These are phyloP conservation scores for Drosophila sp. DNA, from an alignment of 1,140 invertebrate genomes.

Conservation along the genomic window DNA sequence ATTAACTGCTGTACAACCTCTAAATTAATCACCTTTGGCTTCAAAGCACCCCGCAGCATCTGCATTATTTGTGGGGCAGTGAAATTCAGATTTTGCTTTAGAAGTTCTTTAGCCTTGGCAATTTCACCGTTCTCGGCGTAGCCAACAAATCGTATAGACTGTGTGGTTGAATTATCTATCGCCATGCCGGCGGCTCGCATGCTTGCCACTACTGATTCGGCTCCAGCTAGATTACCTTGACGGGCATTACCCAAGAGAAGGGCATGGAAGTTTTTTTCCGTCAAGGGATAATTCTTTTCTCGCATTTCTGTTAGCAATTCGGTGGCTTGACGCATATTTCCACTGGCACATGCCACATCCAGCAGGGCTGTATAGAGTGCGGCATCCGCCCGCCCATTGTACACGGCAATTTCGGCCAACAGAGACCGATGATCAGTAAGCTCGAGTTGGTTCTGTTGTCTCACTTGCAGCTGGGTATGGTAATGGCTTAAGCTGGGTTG, in stretches of 20 bases:
- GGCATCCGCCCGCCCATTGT: slow-evolving; percentile 38
- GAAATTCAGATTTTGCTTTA: slow-evolving; percentile 53
- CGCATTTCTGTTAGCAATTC: slow-evolving; percentile 85
- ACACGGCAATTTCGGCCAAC: slow-evolving; percentile 59
- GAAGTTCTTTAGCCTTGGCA: slow-evolving; percentile 48
- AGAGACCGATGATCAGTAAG: slow-evolving; percentile 57
- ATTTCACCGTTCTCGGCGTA: slow-evolving; percentile 83
- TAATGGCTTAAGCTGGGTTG: slow-evolving; percentile 58
- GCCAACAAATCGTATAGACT: slow-evolving; percentile 85
- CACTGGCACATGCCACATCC: slow-evolving; percentile 83
- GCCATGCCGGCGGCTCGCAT: slow-evolving; percentile 81
- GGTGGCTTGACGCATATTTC: slow-evolving; percentile 84
- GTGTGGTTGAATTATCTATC: slow-evolving; percentile 47
- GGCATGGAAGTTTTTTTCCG: slow-evolving; percentile 84
- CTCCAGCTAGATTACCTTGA: slow-evolving; percentile 78
- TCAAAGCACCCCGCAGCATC: slow-evolving; percentile 51
- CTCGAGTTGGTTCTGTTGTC: slow-evolving; percentile 54
- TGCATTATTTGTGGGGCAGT: slow-evolving; percentile 57
- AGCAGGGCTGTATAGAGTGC: slow-evolving; percentile 75
- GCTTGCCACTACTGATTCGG: slow-evolving; percentile 73
- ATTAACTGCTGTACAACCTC: slow-evolving; percentile 56
- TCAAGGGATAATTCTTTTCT: slow-evolving; percentile 80
- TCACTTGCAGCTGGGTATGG: slow-evolving; percentile 58
- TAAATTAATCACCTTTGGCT: slow-evolving; percentile 8
- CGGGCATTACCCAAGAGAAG: slow-evolving; percentile 84